phyloP scores from a whole-genome alignment of 1,140 invertebrate genomes.

The Leptonema lineaticorne region DNA sequence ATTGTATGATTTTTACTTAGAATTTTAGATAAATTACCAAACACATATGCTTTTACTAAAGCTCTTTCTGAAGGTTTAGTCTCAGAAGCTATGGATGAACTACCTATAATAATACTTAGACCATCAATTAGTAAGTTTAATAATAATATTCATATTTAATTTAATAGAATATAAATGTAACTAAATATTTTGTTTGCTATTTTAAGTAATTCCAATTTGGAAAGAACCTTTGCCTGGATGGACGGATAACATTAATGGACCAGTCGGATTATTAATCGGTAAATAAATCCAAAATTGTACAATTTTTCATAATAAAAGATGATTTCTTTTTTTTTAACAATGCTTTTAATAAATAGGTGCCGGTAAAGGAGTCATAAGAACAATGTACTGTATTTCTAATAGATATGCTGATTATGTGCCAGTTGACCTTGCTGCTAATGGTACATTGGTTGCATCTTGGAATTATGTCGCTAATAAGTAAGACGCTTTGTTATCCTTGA shows the following conservation, averaged over 20 bases:
- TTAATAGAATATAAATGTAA: background rate
- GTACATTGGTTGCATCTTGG: conserved; percentile 73
- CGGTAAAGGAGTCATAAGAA: conserved; percentile 82
- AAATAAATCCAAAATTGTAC: conserved; percentile 25
- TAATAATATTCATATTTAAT: background rate
- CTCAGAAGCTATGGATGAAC: conserved; percentile 69
- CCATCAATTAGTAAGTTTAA: conserved; percentile 77
- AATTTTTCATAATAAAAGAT: background rate
- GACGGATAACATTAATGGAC: conserved; percentile 93
- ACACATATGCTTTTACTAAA: conserved; percentile 92
- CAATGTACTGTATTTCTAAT: conserved; percentile 77
- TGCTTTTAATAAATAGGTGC: conserved; percentile 50
- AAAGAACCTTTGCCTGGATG: conserved; percentile 82
- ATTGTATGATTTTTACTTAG: conserved; percentile 48
- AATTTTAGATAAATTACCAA: conserved; percentile 79
- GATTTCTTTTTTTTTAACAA: background rate
- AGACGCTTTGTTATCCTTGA: background rate
- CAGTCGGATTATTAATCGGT: conserved; percentile 75
- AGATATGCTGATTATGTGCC: conserved; percentile 84
- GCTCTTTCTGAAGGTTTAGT: conserved; percentile 81
- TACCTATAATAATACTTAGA: conserved; percentile 85
- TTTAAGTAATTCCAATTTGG: conserved; percentile 76
- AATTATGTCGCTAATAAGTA: conserved; percentile 57
- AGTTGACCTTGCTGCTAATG: conserved; percentile 80
- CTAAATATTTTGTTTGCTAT: conserved; percentile 29